Base-by-base conservation (phyloP, 2,888 invertebrate genomes). In the Drosophila percnosoma region DNA sequence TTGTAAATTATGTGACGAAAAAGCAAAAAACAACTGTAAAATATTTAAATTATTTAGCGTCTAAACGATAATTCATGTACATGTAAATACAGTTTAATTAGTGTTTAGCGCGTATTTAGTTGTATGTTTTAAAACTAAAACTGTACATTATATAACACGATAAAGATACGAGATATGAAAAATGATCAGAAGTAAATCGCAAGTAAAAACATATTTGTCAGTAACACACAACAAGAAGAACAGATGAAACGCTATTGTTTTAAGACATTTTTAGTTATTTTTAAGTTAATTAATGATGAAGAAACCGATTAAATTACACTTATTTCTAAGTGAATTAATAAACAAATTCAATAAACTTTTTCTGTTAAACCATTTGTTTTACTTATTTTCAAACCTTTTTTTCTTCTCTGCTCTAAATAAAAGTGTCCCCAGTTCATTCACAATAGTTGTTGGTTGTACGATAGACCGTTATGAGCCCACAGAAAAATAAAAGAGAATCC, bases 261-360 rank as follows among this genome's bases (percentile, higher is more conserved):
- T 88, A 88, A 88, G 88, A 84, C 83, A 88, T 87, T 88, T 88
- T 87, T 87, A 87, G 89, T 89, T 85, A 89, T 83, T 85, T 88
- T 88, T 90, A 89, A 90, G 87, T 90, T 91, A 88, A 77, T 74
- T 87, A 77, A 76, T 87, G 76, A 84, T 83, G 85, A 86, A 82
- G 78, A 87, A 85, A 80, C 70, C 78, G 74, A 85, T 87, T 77
- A 87, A 85, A 85, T 82, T 85, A 85, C 85, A 85, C 72, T 87
- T 87, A 87, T 79, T 86, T 89, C 82, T 83, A 86, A 82, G 84
- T 84, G 82, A 81, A 78, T 82, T 79, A 72, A 78, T 82, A 79
- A 82, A 77, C 73, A 69, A 82, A 82, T 83, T 82, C 80, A 82
- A 82, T 83, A 82, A 83, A 68, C 68, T 65, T 85, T 81, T 80